Base-by-base conservation (phyloP, 1,140 invertebrate genomes). In the Oscheius sp. region DNA sequence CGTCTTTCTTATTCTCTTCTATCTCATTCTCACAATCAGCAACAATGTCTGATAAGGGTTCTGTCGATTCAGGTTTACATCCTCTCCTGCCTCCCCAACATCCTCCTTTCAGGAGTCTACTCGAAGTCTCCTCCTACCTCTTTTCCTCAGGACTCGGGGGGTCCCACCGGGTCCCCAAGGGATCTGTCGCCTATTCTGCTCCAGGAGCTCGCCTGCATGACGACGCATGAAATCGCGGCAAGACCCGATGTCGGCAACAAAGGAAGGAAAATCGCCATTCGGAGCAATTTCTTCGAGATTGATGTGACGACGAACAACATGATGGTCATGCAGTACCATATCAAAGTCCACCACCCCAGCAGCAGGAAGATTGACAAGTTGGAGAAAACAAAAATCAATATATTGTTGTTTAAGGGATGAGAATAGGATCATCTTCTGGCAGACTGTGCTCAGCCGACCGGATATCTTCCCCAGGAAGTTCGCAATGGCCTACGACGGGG, bases 401-500 rank as follows among this genome's bases (percentile, higher is more conserved):
- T n/a, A 18, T 45, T 45, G 0, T 23, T 18, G 18, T 77, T 77
- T 49, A 31, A 77, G 78, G 15, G 78, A 79, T 45, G 78, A 79
- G 35, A 71, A 59, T 42, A 74, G 78, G 26, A 64, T 46, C 26
- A 77, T 79, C 46, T 79, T 79, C 64, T 79, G 78, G 78, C 38
- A 70, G 15, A 52, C 45, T 29, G 78, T 79, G 18, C 35, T 64
- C 3, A 46, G 64, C 32, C 42, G 23, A 15, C 42, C 42, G 18
- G 74, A 63, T 2, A 68, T 78, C 45, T 79, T 79, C 75, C 52
- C 45, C 34, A 77, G 77, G 20, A 68, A 49, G 35, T 79, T 58
- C 55, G 78, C 58, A 3, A 31, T 79, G 28, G 78, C 78, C 0
- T 79, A 74, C 42, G 78, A 79, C 42, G 78, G 78, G n/a, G 68